Evolutionary conservation across 2,888 invertebrate genomes (phyloP).

Genomic region (Pteria penguin): DNA sequence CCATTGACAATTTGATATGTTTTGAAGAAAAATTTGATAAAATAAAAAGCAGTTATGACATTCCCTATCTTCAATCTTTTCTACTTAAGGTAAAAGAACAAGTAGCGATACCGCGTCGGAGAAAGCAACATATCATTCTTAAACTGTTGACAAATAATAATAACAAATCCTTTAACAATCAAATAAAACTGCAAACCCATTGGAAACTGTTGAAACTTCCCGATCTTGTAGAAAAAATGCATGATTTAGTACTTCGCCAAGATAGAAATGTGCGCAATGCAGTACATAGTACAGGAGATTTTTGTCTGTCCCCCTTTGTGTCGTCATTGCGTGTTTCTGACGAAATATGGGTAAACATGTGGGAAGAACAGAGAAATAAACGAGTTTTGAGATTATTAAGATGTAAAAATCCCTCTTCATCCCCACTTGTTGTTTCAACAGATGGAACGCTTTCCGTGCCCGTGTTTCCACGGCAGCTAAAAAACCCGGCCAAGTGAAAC

Average conservation of each 20-base stretch:
- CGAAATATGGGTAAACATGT: not conserved
- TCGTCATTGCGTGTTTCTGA: not conserved
- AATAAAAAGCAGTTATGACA: not conserved
- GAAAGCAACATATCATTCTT: not conserved
- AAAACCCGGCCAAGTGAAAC: slow-evolving; percentile 9
- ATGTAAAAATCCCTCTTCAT: not conserved
- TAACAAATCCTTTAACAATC: slow-evolving; percentile 14
- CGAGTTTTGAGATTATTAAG: not conserved
- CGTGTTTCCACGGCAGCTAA: not conserved
- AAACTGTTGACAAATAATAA: slow-evolving; percentile 22
- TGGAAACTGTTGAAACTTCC: slow-evolving; percentile 13
- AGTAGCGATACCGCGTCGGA: not conserved
- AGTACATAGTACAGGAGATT: slow-evolving; percentile 7
- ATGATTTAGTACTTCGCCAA: not conserved
- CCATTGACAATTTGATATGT: not conserved
- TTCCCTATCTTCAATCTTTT: not conserved
- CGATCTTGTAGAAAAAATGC: not conserved
- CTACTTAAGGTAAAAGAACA: not conserved
- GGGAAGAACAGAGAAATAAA: slow-evolving; percentile 1
- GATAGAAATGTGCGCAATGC: not conserved
- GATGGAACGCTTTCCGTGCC: not conserved
- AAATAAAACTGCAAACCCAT: slow-evolving; percentile 16
- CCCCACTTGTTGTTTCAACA: not conserved
- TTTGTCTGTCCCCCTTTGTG: not conserved
- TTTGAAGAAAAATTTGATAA: not conserved